Base-by-base conservation (phyloP, 2,888 invertebrate species). In the Harpalus rubripes region DNA sequence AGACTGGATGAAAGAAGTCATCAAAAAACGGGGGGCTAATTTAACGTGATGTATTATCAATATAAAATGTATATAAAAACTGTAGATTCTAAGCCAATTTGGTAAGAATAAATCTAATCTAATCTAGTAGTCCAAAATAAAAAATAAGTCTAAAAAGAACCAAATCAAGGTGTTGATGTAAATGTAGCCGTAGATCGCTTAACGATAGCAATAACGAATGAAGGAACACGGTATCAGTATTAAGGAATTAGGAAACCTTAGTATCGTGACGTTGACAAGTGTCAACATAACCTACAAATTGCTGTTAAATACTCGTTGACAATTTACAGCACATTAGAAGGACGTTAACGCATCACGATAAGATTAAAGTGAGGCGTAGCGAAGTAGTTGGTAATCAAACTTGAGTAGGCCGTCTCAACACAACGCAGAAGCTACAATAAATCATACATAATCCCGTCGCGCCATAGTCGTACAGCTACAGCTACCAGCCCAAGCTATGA, bases 401-500 rank as follows among this genome's bases (percentile, higher is more conserved):
- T 79, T 79, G 79, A 79, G 79, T 58, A 72, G 72, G 44, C 72
- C 41, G 41, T 72, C 72, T 72, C 72, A 72, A 72, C 72, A 72
- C 72, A 72, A 72, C 44, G 72, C 15, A 79, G 79, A 58, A 39
- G 79, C 58, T 39, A 79, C 79, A 79, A 79, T 79, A 79, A 59
- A 79, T 79, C 79, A 79, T 59, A 79, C 79, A 41, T 79, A 79
- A 79, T 79, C 79, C 79, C 22, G 79, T 79, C 79, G 61, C 61
- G 59, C 18, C 79, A 59, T 39, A 32, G n/a, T n/a, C 18, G 52
- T 22, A 56, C 39, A 74, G 61, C 61, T n/a, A 59, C 18, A 16
- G 15, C 18, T 15, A 15, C 22, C 68, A 72, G 72, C 44, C 26
- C 44, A 56, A 52, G 65, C 65, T 22, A 65, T 59, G 59, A 16